Base-by-base conservation (phyloP, 23 tunicate genomes). In the Phallusia fumigata region DNA sequence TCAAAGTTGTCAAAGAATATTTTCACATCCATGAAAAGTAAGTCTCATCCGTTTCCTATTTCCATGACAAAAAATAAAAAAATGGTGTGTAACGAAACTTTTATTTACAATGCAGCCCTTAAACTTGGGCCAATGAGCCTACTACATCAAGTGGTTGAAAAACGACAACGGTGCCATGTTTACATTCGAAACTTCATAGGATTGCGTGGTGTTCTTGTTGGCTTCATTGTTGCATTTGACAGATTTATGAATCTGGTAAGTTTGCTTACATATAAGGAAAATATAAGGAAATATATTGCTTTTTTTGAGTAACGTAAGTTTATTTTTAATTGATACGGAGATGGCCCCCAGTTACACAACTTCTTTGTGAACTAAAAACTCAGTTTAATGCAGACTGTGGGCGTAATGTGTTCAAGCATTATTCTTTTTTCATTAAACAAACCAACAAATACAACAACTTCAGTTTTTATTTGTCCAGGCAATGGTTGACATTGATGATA, bases 401-500 rank as follows among this genome's bases (percentile, higher is more conserved):
- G n/a, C n/a, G n/a, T n/a, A n/a, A 3, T 40, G 47, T 10, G 10
- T 65, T 65, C 18, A 30, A 18, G 32, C 75, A 0, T 65, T 65
- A 13, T 65, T 40, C 8, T 40, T 40, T 10, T 3, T 13, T 58
- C 26, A 21, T 58, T 11, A 58, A 6, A 22, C 11, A 58, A 58
- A 6, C 11, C 13, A 58, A 58, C 8, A 58, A 8, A 58, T 6
- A 58, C 28, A 22, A 1, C 3, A 24, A 6, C 3, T 21, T 21
- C 13, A 13, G 26, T 21, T 21, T 8, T 22, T 1, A 1, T 58
- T 58, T 58, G 26, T 78, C 30, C 74, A 91, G 96, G 90, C 85
- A 18, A 82, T 91, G 96, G 90, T 83, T 33, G 96, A 91, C 79
- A 87, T 86, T 45, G 90, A 91, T 72, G 96, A 91, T 82, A 86